Percentiles rank a stretch among this genome's conserved stretches.
Evolutionary conservation across 2,113 vertebrate genomes (phyloP).

Genomic region (Oreotragus oreotragus): DNA sequence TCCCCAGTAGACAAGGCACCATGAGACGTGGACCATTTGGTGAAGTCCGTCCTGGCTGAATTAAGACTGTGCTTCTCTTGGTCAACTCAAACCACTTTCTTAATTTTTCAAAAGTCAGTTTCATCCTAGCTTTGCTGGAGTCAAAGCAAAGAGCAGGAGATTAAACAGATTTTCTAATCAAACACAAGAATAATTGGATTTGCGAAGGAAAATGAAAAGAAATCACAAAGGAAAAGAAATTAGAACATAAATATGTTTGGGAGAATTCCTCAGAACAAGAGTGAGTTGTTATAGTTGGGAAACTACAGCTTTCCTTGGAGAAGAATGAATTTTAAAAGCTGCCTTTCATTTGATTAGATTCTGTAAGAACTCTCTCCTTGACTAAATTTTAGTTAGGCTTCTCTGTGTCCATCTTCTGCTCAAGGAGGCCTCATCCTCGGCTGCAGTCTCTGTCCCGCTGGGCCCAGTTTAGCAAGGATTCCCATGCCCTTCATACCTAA

Average conservation of each 20-base stretch:
- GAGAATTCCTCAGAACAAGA: neutral
- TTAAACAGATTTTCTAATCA: neutral
- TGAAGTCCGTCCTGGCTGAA: neutral
- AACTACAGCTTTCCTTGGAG: neutral
- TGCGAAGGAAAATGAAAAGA: neutral
- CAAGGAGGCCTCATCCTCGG: neutral
- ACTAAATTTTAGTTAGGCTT: neutral
- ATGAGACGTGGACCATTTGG: neutral
- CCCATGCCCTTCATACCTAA: neutral
- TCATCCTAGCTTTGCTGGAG: neutral
- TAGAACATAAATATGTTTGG: neutral
- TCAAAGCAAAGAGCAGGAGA: neutral
- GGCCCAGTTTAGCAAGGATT: neutral
- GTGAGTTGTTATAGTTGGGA: neutral
- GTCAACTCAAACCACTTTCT: neutral
- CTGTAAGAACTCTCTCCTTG: neutral
- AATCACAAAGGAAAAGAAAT: neutral
- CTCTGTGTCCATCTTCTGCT: neutral
- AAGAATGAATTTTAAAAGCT: neutral
- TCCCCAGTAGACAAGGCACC: neutral
- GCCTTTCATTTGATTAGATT: neutral
- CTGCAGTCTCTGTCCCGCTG: neutral
- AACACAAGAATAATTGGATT: constrained; percentile 20
- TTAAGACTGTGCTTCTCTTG: neutral
- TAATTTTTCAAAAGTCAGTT: neutral